Percentiles rank a stretch among this genome's conserved stretches.
phyloP scores from a whole-genome alignment of 2,113 vertebrate genomes.

The Corynorhinus townsendii region DNA sequence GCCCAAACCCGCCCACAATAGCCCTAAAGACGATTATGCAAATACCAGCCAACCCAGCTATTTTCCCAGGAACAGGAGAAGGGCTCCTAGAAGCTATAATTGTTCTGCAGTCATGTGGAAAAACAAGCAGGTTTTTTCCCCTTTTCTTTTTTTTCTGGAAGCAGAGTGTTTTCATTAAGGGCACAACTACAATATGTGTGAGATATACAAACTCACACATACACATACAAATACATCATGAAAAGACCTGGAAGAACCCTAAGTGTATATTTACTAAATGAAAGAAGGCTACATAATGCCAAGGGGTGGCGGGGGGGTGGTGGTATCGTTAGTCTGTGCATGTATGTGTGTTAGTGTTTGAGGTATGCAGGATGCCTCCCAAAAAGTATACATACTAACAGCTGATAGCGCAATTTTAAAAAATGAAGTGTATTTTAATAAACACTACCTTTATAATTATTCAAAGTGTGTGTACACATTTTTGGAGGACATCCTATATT shows the following conservation, averaged over 20 bases:
- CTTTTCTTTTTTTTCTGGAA: conserved; percentile 8
- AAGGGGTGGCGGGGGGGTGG: too few relatives aligned
- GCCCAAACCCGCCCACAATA: conserved; percentile 84
- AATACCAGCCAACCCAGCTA: conserved; percentile 80
- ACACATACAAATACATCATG: not conserved
- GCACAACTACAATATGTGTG: conserved; percentile 53
- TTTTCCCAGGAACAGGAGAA: conserved; percentile 89
- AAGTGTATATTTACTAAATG: not conserved
- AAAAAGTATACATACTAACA: too few relatives aligned
- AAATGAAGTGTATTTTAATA: too few relatives aligned
- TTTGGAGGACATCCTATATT: not conserved
- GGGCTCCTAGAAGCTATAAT: conserved; percentile 78
- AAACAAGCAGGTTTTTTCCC: conserved; percentile 70
- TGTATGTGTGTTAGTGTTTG: not conserved
- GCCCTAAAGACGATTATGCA: conserved; percentile 90
- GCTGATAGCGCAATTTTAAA: too few relatives aligned
- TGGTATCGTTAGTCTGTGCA: not conserved
- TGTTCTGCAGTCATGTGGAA: conserved; percentile 84
- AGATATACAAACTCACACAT: conserved; percentile 48
- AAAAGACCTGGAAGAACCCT: not conserved
- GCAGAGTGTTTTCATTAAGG: conserved; percentile 45
- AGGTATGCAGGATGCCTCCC: not conserved
- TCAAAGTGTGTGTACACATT: too few relatives aligned
- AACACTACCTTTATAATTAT: too few relatives aligned
- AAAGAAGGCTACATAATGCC: not conserved